Conservation (phyloP, 2,888 invertebrate genomes). For the Nomada hirtipes region DNA sequence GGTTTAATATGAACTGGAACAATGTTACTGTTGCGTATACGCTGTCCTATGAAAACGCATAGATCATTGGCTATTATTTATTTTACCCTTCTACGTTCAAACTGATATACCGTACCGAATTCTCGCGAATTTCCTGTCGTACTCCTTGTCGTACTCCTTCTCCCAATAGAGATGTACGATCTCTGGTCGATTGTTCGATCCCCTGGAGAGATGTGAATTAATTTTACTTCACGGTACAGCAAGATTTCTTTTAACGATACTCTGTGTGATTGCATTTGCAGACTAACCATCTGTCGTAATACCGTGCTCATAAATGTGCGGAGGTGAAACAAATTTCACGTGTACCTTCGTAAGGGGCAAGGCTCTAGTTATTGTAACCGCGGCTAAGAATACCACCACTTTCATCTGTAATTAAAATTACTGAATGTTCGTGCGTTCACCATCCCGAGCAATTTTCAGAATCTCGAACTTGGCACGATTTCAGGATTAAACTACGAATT, state of each 20-base stretch:
- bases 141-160: constrained; percentile 66
- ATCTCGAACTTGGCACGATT: not conserved
- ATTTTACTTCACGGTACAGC: constrained; percentile 15
- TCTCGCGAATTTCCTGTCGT: constrained; percentile 50
- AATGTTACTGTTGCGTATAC: constrained; percentile 17
- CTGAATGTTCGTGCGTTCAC: not conserved
- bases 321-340: constrained; percentile 80
- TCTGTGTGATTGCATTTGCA: constrained; percentile 21
- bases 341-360: constrained; percentile 79
- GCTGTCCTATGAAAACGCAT: constrained; percentile 40
- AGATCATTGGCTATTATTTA: not conserved
- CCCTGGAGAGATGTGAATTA: constrained; percentile 64
- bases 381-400: constrained; percentile 67
- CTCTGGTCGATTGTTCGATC: constrained; percentile 77
- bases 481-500: not conserved
- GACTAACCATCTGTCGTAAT: constrained; percentile 78
- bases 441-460: not conserved
- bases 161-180: constrained; percentile 78
- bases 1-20: constrained; percentile 39
- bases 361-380: constrained; percentile 67
- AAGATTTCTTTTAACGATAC: constrained; percentile 12
- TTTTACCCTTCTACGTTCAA: not conserved
- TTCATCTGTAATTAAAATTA: constrained; percentile 70
- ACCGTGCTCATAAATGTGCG: constrained; percentile 80
- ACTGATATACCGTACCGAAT: constrained; percentile 62